Conservation (phyloP, 1,140 invertebrate genomes). For the Drosophila grimshawi region DNA sequence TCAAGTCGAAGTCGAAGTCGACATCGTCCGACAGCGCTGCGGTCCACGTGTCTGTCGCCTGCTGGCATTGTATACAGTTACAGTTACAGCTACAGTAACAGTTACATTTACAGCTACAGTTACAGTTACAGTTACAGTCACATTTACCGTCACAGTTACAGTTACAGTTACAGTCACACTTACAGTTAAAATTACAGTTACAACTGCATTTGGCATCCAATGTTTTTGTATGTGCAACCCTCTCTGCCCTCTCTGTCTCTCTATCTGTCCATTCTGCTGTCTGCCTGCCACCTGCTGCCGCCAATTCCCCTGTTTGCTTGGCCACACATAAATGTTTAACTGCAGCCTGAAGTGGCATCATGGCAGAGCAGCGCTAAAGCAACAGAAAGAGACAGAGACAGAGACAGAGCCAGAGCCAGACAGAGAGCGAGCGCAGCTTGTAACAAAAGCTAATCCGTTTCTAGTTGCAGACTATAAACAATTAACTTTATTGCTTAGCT, state of each 20-base stretch:
- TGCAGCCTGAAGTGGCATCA: constrained; percentile 18
- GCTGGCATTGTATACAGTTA: constrained; percentile 20
- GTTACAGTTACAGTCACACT: constrained; percentile 24
- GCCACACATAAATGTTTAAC: constrained; percentile 77
- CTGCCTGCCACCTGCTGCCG: constrained; percentile 14
- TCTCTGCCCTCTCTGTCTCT: background rate
- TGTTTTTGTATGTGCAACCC: constrained; percentile 40
- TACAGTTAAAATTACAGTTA: constrained; percentile 50
- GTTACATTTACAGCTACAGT: background rate
- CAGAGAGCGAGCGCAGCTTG: background rate
- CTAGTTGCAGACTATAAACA: background rate
- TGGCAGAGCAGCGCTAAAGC: background rate
- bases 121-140: constrained; percentile 42
- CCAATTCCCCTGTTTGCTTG: constrained; percentile 56
- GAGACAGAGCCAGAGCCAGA: too few species aligned
- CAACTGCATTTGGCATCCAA: constrained; percentile 20
- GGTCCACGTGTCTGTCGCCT: constrained; percentile 2
- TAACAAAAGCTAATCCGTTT: background rate
- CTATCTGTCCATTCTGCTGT: background rate
- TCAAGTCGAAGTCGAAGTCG: constrained; percentile 31
- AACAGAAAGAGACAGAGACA: background rate
- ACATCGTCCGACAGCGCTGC: constrained; percentile 34
- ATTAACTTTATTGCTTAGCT: too few species aligned
- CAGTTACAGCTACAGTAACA: constrained; percentile 18
- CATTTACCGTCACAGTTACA: constrained; percentile 20